These are phyloP conservation scores for Centropristis striata DNA, from an alignment of 2,113 vertebrate genomes.

Conservation along the genomic window DNA sequence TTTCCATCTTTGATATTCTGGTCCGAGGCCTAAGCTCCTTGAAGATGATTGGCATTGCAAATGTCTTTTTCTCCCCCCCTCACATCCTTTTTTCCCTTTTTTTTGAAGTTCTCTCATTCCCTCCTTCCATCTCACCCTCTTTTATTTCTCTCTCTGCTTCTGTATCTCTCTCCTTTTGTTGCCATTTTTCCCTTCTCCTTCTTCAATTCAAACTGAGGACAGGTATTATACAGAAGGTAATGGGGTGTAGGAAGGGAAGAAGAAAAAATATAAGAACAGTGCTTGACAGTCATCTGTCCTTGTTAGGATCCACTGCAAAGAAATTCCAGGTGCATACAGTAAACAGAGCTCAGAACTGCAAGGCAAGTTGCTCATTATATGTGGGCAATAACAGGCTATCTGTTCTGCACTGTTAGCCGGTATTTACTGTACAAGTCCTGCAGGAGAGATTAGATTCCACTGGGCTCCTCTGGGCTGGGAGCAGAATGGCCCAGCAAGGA, in stretches of 20 bases:
- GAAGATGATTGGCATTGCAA: slow-evolving; percentile 78
- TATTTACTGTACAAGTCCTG: slow-evolving; percentile 72
- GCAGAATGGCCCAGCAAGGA: slow-evolving; percentile 61
- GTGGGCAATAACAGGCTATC: slow-evolving; percentile 39
- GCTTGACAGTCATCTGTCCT: slow-evolving; percentile 52
- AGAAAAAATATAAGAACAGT: slow-evolving; percentile 33
- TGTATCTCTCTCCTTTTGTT: slow-evolving; percentile 61
- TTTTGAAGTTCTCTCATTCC: slow-evolving; percentile 54
- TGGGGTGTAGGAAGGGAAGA: slow-evolving; percentile 38
- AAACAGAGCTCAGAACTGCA: slow-evolving; percentile 46
- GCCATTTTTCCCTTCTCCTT: slow-evolving; percentile 36
- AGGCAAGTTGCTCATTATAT: slow-evolving; percentile 43
- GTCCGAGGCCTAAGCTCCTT: slow-evolving; percentile 68
- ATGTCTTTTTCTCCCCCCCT: slow-evolving; percentile 33
- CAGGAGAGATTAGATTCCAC: slow-evolving; percentile 71
- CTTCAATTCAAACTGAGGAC: slow-evolving; percentile 57
- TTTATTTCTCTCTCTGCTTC: slow-evolving; percentile 37
- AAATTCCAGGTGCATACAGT: slow-evolving; percentile 20
- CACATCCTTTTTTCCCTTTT: background rate
- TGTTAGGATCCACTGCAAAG: slow-evolving; percentile 50
- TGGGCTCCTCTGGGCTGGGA: slow-evolving; percentile 60
- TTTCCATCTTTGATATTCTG: slow-evolving; percentile 71
- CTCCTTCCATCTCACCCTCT: slow-evolving; percentile 31
- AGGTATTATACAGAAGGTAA: slow-evolving; percentile 69
- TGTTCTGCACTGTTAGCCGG: slow-evolving; percentile 41